Evolutionary conservation across 2,888 invertebrate genomes (phyloP).

Genomic region (Brassicogethes aeneus): DNA sequence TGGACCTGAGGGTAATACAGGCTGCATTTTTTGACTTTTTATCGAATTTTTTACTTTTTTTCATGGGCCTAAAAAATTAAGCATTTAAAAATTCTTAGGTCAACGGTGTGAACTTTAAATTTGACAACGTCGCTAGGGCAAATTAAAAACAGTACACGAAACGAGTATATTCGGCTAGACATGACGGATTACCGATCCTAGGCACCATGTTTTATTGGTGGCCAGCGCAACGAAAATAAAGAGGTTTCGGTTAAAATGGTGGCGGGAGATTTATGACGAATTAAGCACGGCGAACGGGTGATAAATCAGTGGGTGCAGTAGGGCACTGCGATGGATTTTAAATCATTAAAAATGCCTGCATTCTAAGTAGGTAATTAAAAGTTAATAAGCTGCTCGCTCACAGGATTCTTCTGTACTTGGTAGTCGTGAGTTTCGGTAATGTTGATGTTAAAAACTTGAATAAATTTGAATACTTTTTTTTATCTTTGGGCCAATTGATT

Average conservation of each 20-base stretch:
- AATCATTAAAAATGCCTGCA: neutral
- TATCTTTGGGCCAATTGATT: no score
- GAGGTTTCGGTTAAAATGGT: neutral
- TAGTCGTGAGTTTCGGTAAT: no score
- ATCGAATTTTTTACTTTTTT: no score
- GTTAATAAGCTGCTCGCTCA: slow-evolving; percentile 6
- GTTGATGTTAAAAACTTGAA: no score
- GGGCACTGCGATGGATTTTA: neutral
- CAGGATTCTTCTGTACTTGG: no score
- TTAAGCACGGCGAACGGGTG: neutral
- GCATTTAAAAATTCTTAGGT: no score
- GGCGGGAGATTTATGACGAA: neutral
- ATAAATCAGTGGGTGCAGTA: neutral
- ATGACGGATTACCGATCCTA: neutral
- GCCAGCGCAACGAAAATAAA: neutral
- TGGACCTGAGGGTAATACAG: no score
- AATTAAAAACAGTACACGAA: neutral
- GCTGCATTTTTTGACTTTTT: no score
- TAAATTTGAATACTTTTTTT: no score
- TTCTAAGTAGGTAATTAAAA: neutral
- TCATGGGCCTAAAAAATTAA: no score
- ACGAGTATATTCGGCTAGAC: neutral
- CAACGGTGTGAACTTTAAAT: no score
- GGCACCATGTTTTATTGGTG: neutral
- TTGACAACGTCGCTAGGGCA: neutral